Evolutionary conservation across 2,888 invertebrate species (phyloP).

Genomic region (Noctua pronuba): DNA sequence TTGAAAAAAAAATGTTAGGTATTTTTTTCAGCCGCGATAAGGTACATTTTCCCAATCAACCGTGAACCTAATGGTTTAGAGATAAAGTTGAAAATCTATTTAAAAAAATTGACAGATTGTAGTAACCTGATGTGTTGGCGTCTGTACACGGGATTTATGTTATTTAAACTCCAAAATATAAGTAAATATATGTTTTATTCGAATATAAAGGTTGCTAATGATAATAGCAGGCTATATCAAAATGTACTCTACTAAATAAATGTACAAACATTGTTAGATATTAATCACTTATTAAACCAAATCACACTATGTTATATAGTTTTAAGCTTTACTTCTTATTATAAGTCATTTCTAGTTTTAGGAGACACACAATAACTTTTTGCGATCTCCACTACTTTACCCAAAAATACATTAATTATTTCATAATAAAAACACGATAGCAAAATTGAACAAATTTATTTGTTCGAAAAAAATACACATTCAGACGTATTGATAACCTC

Average conservation of each 20-base stretch:
- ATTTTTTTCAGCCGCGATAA: background rate
- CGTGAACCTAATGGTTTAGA: too few relatives aligned
- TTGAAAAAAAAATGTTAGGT: too few relatives aligned
- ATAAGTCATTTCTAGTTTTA: conserved; percentile 31
- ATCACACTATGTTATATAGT: conserved; percentile 65
- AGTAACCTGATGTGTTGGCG: too few relatives aligned
- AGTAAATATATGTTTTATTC: background rate
- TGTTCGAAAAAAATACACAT: background rate
- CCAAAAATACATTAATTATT: background rate
- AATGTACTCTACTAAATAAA: conserved; percentile 48
- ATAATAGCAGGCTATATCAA: conserved; percentile 35
- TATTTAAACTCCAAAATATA: conserved; percentile 2
- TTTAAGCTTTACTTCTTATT: conserved; percentile 44
- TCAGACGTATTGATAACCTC: too few relatives aligned
- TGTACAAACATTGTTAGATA: conserved; percentile 51
- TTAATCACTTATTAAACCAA: conserved; percentile 58
- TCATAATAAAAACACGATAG: background rate
- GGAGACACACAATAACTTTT: conserved; percentile 26
- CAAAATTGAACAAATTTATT: background rate
- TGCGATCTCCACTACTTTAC: conserved; percentile 26
- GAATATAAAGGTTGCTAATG: conserved; percentile 22
- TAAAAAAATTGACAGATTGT: too few relatives aligned
- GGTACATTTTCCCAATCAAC: too few relatives aligned
- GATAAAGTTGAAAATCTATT: too few relatives aligned
- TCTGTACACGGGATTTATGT: background rate